phyloP scores from a whole-genome alignment of 2,888 invertebrate genomes.

The Coelogynopora nodosa region DNA sequence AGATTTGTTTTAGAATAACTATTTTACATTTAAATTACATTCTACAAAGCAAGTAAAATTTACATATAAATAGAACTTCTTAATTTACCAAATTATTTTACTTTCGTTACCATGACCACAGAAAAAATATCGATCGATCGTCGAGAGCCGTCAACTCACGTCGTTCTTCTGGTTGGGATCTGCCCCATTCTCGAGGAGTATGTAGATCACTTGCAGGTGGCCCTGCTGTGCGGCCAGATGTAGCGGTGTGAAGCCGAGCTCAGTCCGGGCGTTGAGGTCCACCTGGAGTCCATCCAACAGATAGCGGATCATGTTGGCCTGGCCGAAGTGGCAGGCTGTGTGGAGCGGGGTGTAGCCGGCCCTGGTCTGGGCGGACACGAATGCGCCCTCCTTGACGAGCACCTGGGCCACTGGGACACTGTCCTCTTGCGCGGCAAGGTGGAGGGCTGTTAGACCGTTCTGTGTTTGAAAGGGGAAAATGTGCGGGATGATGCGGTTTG shows the following conservation, averaged over 20 bases:
- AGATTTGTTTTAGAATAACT: too few relatives aligned
- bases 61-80: too few relatives aligned
- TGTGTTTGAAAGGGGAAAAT: conserved; percentile 57
- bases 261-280: conserved; percentile 63
- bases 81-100: too few relatives aligned
- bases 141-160: too few relatives aligned
- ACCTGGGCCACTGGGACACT: conserved; percentile 83
- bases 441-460: conserved; percentile 94
- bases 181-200: conserved; percentile 83
- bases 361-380: conserved; percentile 65
- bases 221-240: conserved; percentile 99
- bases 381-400: conserved; percentile 76
- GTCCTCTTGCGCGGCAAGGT: conserved; percentile 89
- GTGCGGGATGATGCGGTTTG: not conserved
- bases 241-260: conserved; percentile 85
- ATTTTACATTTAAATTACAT: too few relatives aligned
- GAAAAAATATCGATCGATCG: too few relatives aligned
- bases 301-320: conserved; percentile 72
- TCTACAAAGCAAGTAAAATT: too few relatives aligned
- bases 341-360: conserved; percentile 98
- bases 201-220: conserved; percentile 88
- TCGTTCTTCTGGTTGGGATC: conserved; percentile 90
- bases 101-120: too few relatives aligned
- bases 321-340: conserved; percentile 96
- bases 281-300: conserved; percentile 81